These are phyloP conservation scores for Carlito syrichta DNA, from an alignment of 2,113 vertebrate genomes.

Conservation along the genomic window DNA sequence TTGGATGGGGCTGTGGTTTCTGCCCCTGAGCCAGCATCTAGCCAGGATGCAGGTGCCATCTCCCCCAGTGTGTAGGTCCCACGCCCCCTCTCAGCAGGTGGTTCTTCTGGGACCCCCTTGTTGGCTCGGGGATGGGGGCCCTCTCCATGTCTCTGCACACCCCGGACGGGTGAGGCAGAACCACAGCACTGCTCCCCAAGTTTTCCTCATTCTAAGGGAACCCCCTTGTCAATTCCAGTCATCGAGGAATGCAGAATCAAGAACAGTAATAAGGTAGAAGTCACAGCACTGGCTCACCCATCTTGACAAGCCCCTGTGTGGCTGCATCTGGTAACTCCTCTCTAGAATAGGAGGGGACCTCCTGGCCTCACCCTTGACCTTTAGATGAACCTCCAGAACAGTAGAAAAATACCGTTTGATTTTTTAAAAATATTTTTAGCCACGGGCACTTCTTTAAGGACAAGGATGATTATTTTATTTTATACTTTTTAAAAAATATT, in stretches of 20 bases:
- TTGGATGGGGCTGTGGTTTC: not conserved
- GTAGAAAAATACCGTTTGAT: not conserved
- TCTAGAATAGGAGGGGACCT: not conserved
- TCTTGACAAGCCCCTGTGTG: not conserved
- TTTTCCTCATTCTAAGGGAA: not conserved
- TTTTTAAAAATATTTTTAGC: too few relatives aligned
- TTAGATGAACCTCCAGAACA: not conserved
- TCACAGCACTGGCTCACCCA: not conserved
- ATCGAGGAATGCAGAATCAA: not conserved
- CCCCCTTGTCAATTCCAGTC: not conserved
- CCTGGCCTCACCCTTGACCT: not conserved
- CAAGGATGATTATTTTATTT: too few relatives aligned
- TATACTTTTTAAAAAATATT: too few relatives aligned
- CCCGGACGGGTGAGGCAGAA: not conserved
- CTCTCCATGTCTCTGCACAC: not conserved
- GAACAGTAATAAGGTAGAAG: not conserved
- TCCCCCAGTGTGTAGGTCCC: too few relatives aligned
- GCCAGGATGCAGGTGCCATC: not conserved
- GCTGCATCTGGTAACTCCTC: not conserved
- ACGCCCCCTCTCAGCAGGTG: accelerated
- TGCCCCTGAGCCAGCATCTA: not conserved
- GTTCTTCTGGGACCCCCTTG: not conserved
- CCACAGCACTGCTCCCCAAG: not conserved
- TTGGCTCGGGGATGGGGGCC: too few relatives aligned
- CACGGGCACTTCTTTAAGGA: too few relatives aligned